Conservation (phyloP, 1,140 invertebrate genomes). For the Drosophila micromelanica region DNA sequence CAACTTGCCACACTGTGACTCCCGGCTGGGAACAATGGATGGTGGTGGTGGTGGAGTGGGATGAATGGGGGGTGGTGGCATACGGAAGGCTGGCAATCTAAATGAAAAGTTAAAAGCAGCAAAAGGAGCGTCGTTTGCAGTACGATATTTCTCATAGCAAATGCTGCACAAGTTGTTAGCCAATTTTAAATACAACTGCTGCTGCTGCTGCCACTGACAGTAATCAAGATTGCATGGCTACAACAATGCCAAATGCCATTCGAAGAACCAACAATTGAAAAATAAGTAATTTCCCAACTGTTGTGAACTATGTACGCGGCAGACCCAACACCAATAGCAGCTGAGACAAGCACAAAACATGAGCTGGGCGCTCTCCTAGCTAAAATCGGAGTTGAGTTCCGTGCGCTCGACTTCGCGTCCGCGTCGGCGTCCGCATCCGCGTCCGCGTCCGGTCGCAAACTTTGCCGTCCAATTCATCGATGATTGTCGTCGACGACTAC, state of each 20-base stretch:
- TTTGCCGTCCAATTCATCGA: constrained; percentile 78
- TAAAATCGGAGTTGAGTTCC: constrained; percentile 13
- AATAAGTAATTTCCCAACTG: constrained; percentile 80
- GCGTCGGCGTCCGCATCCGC: constrained; percentile 25
- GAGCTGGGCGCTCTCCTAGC: background rate
- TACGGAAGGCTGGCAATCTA: constrained; percentile 41
- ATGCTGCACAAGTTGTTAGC: constrained; percentile 72
- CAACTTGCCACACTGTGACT: constrained; percentile 13
- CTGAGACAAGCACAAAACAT: constrained; percentile 38
- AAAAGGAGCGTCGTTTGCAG: constrained; percentile 46
- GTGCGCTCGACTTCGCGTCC: constrained; percentile 22
- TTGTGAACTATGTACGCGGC: constrained; percentile 61
- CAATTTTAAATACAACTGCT: constrained; percentile 81
- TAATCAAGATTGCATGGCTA: constrained; percentile 78
- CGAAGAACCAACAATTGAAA: constrained; percentile 70
- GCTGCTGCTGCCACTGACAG: constrained; percentile 77
- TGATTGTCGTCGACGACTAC: constrained; percentile 62
- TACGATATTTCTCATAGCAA: constrained; percentile 35
- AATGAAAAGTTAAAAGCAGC: constrained; percentile 70
- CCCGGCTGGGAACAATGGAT: constrained; percentile 7
- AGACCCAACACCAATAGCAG: constrained; percentile 33
- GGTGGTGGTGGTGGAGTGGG: background rate
- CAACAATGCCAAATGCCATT: constrained; percentile 78
- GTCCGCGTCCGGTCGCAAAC: constrained; percentile 65
- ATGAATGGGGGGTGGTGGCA: background rate